phyloP scores from a whole-genome alignment of 2,888 invertebrate genomes.

The Synergus laeviventris region DNA sequence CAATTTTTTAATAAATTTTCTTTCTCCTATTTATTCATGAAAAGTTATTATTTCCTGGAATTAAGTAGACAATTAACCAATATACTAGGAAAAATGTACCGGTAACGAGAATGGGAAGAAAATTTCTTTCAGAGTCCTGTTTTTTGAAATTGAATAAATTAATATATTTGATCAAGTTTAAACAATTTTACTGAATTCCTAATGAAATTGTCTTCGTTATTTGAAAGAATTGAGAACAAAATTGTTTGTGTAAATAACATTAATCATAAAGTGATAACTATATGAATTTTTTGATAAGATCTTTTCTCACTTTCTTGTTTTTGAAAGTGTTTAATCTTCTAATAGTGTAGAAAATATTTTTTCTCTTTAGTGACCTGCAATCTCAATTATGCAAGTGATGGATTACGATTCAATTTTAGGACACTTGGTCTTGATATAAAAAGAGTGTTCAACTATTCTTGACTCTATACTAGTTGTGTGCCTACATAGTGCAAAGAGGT shows the following conservation, averaged over 20 bases:
- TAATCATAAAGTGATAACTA: neutral
- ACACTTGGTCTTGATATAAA: neutral
- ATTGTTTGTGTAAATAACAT: neutral
- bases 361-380: neutral
- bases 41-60: too few species aligned
- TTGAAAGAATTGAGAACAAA: neutral
- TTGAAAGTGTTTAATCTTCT: neutral
- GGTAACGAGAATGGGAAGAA: too few species aligned
- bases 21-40: too few species aligned
- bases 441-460: neutral
- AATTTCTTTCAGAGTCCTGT: too few species aligned
- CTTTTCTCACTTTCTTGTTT: neutral
- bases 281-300: conserved; percentile 1
- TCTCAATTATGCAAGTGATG: neutral
- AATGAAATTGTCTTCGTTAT: neutral
- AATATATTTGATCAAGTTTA: too few species aligned
- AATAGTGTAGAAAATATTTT: neutral
- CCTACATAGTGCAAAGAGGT: neutral
- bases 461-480: neutral
- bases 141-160: too few species aligned
- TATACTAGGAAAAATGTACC: too few species aligned
- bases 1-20: too few species aligned
- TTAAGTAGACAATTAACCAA: too few species aligned
- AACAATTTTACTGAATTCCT: too few species aligned
- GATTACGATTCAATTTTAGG: neutral